Evolutionary conservation across 2,113 vertebrate genomes (phyloP).

Genomic region (Tetrao urogallus): DNA sequence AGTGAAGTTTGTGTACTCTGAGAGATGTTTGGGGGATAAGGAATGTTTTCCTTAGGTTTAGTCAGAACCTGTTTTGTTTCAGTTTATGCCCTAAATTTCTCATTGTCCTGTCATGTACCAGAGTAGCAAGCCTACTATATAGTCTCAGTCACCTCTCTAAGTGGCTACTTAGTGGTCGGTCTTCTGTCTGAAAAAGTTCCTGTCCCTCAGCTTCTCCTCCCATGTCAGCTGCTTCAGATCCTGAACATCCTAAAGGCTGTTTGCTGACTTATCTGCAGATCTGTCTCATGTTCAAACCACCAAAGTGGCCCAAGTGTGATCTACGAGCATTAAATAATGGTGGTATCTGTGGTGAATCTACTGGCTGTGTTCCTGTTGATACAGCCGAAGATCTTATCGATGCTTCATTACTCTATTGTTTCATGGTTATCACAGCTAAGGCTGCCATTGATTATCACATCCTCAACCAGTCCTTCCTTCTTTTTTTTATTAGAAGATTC

Average conservation of each 20-base stretch:
- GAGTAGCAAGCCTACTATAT: neutral
- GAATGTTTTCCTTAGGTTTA: neutral
- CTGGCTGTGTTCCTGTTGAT: neutral
- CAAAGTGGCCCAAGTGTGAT: neutral
- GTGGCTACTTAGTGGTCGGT: neutral
- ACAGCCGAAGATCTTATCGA: neutral
- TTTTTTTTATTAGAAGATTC: neutral
- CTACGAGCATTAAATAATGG: no score
- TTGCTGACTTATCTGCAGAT: neutral
- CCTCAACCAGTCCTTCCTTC: neutral
- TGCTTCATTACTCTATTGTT: neutral
- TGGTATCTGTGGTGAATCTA: no score
- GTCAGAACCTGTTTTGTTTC: neutral
- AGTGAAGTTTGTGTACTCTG: neutral
- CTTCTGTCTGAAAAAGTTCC: neutral
- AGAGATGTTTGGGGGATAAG: neutral
- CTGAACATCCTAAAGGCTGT: neutral
- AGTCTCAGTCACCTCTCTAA: fast-evolving
- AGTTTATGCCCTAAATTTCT: neutral
- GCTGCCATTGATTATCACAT: neutral
- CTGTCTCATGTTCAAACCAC: neutral
- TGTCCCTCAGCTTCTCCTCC: neutral
- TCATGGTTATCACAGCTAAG: neutral
- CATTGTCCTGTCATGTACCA: neutral
- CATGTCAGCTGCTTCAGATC: neutral